Evolutionary conservation across 2,888 invertebrate genomes (phyloP).

Genomic region (Andrena haemorrhoa): DNA sequence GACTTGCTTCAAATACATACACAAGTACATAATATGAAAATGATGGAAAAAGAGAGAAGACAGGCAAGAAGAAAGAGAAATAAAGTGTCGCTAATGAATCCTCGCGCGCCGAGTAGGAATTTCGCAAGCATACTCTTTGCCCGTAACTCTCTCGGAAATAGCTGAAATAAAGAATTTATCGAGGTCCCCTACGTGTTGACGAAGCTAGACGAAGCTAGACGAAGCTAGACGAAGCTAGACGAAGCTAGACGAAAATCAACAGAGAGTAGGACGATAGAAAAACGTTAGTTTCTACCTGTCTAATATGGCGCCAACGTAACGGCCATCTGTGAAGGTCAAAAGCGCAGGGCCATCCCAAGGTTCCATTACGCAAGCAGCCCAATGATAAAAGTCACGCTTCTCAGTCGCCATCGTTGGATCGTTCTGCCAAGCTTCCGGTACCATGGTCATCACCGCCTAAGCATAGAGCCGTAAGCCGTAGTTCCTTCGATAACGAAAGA

Average conservation of each 20-base stretch:
- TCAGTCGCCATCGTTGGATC: slow-evolving; percentile 96
- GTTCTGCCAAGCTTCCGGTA: slow-evolving; percentile 99
- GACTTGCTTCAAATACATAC: background rate
- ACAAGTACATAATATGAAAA: slow-evolving; percentile 4
- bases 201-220: slow-evolving; percentile 53
- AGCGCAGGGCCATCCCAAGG: slow-evolving; percentile 99
- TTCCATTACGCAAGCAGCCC: slow-evolving; percentile 99
- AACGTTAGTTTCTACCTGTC: slow-evolving; percentile 86
- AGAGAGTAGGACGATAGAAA: slow-evolving; percentile 57
- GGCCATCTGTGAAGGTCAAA: slow-evolving; percentile 98
- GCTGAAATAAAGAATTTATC: background rate
- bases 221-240: slow-evolving; percentile 53
- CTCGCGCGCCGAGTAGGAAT: background rate
- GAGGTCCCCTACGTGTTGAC: background rate
- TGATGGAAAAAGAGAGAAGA: background rate
- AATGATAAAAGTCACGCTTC: slow-evolving; percentile 98
- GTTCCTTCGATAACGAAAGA: background rate
- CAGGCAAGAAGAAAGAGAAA: background rate
- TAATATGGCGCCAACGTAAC: slow-evolving; percentile 95
- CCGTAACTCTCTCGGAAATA: background rate
- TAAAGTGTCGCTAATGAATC: background rate
- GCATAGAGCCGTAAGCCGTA: slow-evolving; percentile 1
- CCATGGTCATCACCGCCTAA: slow-evolving; percentile 99
- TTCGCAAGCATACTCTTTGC: background rate
- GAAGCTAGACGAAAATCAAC: slow-evolving; percentile 54